phyloP scores from a whole-genome alignment of 2,888 invertebrate genomes.

The Dicyrtoma fusca region DNA sequence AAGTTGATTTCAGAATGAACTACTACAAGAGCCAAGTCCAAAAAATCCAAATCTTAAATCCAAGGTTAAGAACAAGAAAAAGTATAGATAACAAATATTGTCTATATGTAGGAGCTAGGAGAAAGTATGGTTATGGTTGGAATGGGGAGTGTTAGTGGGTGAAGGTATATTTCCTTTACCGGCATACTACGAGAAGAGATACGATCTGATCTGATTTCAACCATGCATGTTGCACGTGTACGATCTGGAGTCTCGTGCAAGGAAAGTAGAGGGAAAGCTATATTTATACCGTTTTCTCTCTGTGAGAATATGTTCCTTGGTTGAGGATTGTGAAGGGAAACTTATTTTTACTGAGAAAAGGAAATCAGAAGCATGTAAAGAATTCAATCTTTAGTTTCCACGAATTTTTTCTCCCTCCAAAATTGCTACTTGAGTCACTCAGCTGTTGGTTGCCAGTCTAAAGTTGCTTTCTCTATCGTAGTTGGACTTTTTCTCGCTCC shows the following conservation, averaged over 20 bases:
- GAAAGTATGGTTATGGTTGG: too few relatives aligned
- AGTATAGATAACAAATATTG: too few relatives aligned
- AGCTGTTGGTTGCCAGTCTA: too few relatives aligned
- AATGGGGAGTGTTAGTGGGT: too few relatives aligned
- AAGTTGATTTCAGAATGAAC: constrained; percentile 14
- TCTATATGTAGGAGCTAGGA: too few relatives aligned
- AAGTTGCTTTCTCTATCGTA: not conserved
- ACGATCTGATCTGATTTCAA: too few relatives aligned
- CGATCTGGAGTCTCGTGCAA: too few relatives aligned
- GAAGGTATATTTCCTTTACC: too few relatives aligned
- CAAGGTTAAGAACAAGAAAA: not conserved
- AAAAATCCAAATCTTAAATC: not conserved
- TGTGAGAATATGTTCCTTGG: not conserved
- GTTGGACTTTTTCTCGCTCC: not conserved
- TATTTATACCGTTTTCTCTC: not conserved
- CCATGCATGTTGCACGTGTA: too few relatives aligned
- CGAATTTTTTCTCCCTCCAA: constrained; percentile 1
- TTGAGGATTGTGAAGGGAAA: not conserved
- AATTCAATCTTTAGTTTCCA: constrained; percentile 22
- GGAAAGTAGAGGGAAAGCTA: not conserved
- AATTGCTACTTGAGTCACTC: too few relatives aligned
- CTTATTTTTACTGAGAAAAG: constrained; percentile 9
- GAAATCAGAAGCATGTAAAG: constrained; percentile 17
- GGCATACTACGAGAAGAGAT: too few relatives aligned
- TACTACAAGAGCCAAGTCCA: not conserved